Base-by-base conservation (phyloP, 2,888 invertebrate genomes). In the Cremastobaeus sp. region DNA sequence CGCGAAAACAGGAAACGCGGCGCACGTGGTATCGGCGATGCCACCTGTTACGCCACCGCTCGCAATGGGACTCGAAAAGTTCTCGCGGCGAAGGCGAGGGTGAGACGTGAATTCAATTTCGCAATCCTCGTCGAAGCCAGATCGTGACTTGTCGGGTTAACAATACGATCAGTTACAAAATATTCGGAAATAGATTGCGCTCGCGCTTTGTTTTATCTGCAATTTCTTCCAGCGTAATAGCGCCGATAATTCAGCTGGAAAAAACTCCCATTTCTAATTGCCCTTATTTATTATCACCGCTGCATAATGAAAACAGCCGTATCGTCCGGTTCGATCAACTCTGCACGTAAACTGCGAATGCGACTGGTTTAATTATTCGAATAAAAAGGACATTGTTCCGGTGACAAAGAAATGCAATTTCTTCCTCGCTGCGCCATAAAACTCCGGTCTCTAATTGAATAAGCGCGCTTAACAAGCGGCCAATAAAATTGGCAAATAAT, bases 101-200 rank as follows among this genome's bases (percentile, higher is more conserved):
- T 48, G 55, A 47, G 48, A 50, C 52, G 30, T 52, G 37, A 21
- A 50, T 45, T 30, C 34, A 45, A 57, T 64, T 64, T 62, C 12
- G 60, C 54, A 62, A 69, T 41, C 18, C 11, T 18, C 30, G 37
- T 28, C 32, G 37, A 45, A 54, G 35, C 39, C 15, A 47, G 62
- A 48, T 54, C 62, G 60, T 62, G 69, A 54, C 39, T 62, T 1
- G 62, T 6, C 35, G 62, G 32, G 37, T 30, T 30, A 11, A 57
- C 60, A 54, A 48, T 41, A 20, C 55, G 41, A 55, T 62, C 62
- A 41, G 17, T 70, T 62, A 50, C 70, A 70, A 70, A 70, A 62
- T 68, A 59, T 68, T 66, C 59, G 57, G 66, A 57, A 32, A 37
- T 28, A 25, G 20, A 35, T 34, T 50, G 20, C 25, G 45, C 37